Base-by-base conservation (phyloP, 2,888 invertebrate species). In the Hypolimnas misippus region DNA sequence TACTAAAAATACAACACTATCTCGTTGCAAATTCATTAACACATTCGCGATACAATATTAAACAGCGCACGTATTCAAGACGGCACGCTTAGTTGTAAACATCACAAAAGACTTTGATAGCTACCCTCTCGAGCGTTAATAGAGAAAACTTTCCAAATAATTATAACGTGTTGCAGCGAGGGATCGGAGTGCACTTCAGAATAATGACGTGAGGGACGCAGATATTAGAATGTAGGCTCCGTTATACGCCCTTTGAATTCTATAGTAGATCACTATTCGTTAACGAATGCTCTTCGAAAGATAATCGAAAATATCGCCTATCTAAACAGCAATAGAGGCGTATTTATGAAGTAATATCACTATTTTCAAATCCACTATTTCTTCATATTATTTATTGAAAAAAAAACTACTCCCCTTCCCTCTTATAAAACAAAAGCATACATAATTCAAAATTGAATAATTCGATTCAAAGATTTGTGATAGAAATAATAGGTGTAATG, bases 101-200 rank as follows among this genome's bases (percentile, higher is more conserved):
- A 69, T 67, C 65, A 80, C 74, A 78, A 78, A 81, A 74, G 78
- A 75, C 83, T 86, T 86, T 86, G 84, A 84, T 71, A 77, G 69
- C 77, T 77, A 80, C 83, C 77, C 77, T 75, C 66, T 19, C 77
- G 80, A 79, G 82, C 78, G 79, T 84, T 80, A 71, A 70, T 71
- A 87, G 83, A 76, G 83, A 85, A 86, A 87, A 87, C 83, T 86
- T 86, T 83, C 73, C 79, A 79, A 87, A 89, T 88, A 87, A 88
- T 88, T 86, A 83, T 84, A 83, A 87, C 86, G 83, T 77, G 77
- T 78, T 76, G 76, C 77, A 74, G 72, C 72, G 76, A 76, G 78
- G 78, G 78, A 77, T 79, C 77, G 76, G 74, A 86, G 89, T 80
- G 88, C 83, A 86, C 89, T 89, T 75, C 77, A 82, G 67, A 77